Conservation (phyloP, 2,888 invertebrate species). For the Mimumesa dahlbomi region DNA sequence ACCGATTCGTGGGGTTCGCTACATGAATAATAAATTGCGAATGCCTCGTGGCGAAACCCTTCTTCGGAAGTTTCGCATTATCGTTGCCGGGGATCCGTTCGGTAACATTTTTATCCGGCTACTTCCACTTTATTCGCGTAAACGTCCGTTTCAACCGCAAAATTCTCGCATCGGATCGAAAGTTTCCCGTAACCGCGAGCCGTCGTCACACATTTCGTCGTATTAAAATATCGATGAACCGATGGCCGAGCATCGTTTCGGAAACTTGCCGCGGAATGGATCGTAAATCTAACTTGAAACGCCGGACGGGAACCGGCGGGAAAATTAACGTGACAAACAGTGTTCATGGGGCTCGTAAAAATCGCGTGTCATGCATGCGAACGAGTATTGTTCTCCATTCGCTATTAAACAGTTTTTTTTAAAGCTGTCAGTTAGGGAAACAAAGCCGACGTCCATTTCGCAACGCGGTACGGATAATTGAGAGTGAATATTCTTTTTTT, state of each 20-base stretch:
- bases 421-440: too few species aligned
- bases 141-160: background rate
- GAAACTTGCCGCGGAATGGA: constrained; percentile 6
- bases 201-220: background rate
- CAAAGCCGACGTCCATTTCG: too few species aligned
- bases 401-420: too few species aligned
- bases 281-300: constrained; percentile 11
- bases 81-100: constrained; percentile 1
- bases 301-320: background rate
- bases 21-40: constrained; percentile 15
- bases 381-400: too few species aligned
- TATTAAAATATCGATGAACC: constrained; percentile 30
- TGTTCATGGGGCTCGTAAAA: constrained; percentile 14
- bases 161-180: background rate
- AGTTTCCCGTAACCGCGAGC: background rate
- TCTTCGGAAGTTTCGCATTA: constrained; percentile 20
- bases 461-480: too few species aligned
- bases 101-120: background rate
- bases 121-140: background rate
- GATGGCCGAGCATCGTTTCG: background rate
- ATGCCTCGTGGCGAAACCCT: background rate
- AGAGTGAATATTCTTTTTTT: too few species aligned
- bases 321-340: constrained; percentile 29
- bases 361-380: background rate
- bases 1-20: too few species aligned